These are phyloP conservation scores for Junonia oenone DNA, from an alignment of 2,888 invertebrate genomes.

Conservation along the genomic window DNA sequence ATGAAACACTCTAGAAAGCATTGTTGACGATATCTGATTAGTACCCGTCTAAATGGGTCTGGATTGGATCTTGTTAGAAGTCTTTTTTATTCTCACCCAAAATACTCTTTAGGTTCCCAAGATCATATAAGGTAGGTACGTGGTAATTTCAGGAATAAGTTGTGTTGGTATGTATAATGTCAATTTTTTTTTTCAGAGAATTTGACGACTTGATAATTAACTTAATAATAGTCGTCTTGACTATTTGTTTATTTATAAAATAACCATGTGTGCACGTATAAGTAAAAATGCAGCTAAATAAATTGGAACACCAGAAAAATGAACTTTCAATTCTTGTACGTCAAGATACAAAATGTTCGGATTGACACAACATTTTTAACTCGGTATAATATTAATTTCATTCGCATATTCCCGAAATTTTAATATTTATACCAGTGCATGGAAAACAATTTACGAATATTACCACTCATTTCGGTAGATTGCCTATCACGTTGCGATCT, in stretches of 20 bases:
- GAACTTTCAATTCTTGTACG: neutral
- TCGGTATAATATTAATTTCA: neutral
- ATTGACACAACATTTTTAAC: neutral
- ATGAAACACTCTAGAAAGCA: neutral
- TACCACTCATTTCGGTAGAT: slow-evolving; percentile 1
- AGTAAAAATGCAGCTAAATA: too few species aligned
- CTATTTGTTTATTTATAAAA: too few species aligned
- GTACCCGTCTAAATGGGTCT: neutral
- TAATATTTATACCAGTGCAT: neutral
- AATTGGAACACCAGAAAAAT: neutral
- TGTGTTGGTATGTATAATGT: too few species aligned
- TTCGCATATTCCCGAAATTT: neutral
- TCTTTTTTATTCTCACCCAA: neutral
- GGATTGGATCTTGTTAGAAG: neutral
- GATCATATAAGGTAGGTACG: too few species aligned
- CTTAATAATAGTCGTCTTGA: too few species aligned
- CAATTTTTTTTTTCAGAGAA: too few species aligned
- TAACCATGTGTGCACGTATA: too few species aligned
- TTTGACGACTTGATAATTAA: too few species aligned
- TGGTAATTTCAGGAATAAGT: too few species aligned
- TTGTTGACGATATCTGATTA: neutral
- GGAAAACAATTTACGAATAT: slow-evolving; percentile 2
- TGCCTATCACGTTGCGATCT: neutral
- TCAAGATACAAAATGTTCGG: neutral
- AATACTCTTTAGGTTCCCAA: too few species aligned